Conservation (phyloP, 2,888 invertebrate genomes). For the Ramazzottius varieornatus region DNA sequence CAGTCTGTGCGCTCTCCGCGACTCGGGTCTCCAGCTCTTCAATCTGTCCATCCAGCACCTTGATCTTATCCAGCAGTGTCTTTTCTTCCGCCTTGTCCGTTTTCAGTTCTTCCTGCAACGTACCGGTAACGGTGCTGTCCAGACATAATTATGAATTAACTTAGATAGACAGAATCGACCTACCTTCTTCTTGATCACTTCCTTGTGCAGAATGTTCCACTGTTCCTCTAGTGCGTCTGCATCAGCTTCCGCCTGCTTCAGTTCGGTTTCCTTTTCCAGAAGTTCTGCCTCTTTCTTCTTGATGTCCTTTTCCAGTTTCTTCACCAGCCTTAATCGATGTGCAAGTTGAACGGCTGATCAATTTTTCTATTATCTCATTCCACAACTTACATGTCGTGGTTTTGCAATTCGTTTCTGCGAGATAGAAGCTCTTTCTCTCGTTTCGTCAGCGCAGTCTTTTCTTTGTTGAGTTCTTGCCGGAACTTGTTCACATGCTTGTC, state of each 20-base stretch:
- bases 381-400: background rate
- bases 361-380: too few species aligned
- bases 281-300: background rate
- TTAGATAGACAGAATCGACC: too few species aligned
- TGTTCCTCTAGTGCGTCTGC: background rate
- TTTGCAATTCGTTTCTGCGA: background rate
- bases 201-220: background rate
- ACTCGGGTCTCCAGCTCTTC: slow-evolving; percentile 15
- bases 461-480: background rate
- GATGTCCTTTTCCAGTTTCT: background rate
- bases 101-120: background rate
- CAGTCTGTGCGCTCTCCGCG: too few species aligned
- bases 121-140: too few species aligned
- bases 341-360: too few species aligned
- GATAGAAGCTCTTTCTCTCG: background rate
- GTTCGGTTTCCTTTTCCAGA: background rate
- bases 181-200: background rate
- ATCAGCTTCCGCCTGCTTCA: background rate
- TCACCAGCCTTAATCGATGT: background rate
- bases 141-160: too few species aligned
- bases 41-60: background rate
- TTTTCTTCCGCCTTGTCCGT: background rate
- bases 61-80: background rate
- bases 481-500: background rate
- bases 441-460: background rate